phyloP scores from a whole-genome alignment of 2,888 invertebrate genomes.

The Agapetus fuscipes region DNA sequence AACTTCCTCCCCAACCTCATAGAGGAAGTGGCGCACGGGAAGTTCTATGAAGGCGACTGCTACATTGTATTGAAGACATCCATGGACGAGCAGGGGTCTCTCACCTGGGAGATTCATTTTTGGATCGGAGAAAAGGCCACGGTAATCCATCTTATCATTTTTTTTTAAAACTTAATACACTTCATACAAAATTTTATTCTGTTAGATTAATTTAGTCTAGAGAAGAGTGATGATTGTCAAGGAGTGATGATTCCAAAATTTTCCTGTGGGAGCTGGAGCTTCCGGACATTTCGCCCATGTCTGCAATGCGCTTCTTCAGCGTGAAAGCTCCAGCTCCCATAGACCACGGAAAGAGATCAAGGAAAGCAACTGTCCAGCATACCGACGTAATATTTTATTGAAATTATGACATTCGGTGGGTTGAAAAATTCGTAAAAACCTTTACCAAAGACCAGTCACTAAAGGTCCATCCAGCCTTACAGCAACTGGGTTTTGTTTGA shows the following conservation, averaged over 20 bases:
- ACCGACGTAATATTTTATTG: too few species aligned
- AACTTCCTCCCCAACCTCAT: slow-evolving; percentile 96
- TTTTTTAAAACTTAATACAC: background rate
- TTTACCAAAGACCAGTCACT: too few species aligned
- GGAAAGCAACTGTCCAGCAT: too few species aligned
- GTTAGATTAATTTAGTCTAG: background rate
- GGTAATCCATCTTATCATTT: slow-evolving; percentile 41
- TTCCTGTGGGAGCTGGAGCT: too few species aligned
- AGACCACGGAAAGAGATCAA: too few species aligned
- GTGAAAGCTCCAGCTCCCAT: slow-evolving; percentile 36
- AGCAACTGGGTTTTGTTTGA: too few species aligned
- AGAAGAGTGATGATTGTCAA: background rate
- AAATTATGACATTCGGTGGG: too few species aligned
- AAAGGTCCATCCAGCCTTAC: too few species aligned
- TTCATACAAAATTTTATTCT: too few species aligned
- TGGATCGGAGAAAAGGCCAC: slow-evolving; percentile 97
- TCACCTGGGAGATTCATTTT: slow-evolving; percentile 95
- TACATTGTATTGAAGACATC: slow-evolving; percentile 91
- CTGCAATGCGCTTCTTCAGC: too few species aligned
- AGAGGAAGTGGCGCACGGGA: slow-evolving; percentile 89
- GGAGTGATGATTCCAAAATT: slow-evolving; percentile 25
- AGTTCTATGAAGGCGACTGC: slow-evolving; percentile 98
- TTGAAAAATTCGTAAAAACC: too few species aligned
- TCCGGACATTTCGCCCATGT: too few species aligned
- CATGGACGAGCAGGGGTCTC: slow-evolving; percentile 71